Percentiles rank a stretch among this genome's conserved stretches.
Evolutionary conservation across 1,140 invertebrate genomes (phyloP).

Genomic region (Hesperophylax magnus): DNA sequence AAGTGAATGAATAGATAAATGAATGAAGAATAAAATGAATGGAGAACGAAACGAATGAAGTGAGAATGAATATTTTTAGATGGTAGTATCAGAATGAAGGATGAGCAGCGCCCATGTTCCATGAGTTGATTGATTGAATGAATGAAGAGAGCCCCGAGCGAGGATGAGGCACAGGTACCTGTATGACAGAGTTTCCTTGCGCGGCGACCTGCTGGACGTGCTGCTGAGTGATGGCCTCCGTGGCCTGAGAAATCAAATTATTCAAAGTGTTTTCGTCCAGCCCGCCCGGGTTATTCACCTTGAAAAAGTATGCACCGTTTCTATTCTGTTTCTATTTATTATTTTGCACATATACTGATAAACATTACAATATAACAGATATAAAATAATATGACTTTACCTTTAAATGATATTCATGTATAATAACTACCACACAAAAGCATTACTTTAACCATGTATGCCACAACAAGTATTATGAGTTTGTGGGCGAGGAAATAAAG

Average conservation of each 20-base stretch:
- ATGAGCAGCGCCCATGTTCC: not conserved
- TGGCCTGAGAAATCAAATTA: slow-evolving; percentile 69
- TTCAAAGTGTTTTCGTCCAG: slow-evolving; percentile 69
- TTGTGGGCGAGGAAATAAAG: too few relatives aligned
- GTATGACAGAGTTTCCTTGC: slow-evolving; percentile 46
- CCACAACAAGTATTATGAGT: too few relatives aligned
- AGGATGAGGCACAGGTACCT: slow-evolving; percentile 27
- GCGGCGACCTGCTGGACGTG: slow-evolving; percentile 40
- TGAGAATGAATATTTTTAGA: not conserved
- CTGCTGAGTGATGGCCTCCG: slow-evolving; percentile 68
- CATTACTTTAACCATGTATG: too few relatives aligned
- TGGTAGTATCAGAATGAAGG: not conserved
- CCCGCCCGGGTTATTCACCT: slow-evolving; percentile 70
- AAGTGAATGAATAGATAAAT: too few relatives aligned
- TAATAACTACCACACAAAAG: too few relatives aligned
- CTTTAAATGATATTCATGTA: too few relatives aligned
- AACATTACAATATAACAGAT: not conserved
- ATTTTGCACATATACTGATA: slow-evolving; percentile 8
- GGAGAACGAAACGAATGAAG: not conserved
- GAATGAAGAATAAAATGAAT: not conserved
- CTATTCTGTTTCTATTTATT: slow-evolving; percentile 3
- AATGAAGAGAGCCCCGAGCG: not conserved
- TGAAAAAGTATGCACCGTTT: slow-evolving; percentile 16
- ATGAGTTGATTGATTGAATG: not conserved
- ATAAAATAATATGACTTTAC: too few relatives aligned